A percentile compares a stretch with the other conserved stretches of the same genome.
These are phyloP conservation scores for Aelia acuminata DNA, from an alignment of 2,888 invertebrate genomes.

Conservation along the genomic window DNA sequence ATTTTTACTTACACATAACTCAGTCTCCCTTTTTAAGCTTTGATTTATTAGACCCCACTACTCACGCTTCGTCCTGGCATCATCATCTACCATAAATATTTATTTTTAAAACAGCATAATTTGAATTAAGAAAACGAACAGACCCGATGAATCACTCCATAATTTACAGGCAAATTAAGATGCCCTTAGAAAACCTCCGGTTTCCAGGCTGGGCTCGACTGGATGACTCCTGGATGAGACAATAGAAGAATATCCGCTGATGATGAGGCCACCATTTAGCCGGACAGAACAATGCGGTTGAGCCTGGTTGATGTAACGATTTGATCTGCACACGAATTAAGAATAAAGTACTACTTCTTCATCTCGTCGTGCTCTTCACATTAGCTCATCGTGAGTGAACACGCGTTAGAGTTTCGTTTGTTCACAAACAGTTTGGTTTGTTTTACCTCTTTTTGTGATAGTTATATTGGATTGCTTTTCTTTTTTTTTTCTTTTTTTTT, in stretches of 20 bases:
- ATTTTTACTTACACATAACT: too few species aligned
- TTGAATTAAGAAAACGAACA: not conserved
- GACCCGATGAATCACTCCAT: not conserved
- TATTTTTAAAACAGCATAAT: not conserved
- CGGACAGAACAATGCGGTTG: not conserved
- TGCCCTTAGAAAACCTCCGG: not conserved
- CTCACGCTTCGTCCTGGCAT: not conserved
- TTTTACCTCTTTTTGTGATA: not conserved
- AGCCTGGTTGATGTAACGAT: slow-evolving; percentile 1
- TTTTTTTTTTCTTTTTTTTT: too few species aligned
- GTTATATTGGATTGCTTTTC: too few species aligned
- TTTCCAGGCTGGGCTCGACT: not conserved
- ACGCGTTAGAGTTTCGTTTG: too few species aligned
- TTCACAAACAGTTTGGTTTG: too few species aligned
- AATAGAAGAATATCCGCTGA: not conserved
- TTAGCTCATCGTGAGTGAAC: not conserved
- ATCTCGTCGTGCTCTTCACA: not conserved
- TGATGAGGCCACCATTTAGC: slow-evolving; percentile 21
- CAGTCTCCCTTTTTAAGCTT: too few species aligned
- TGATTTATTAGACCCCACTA: not conserved
- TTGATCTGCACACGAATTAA: slow-evolving; percentile 1
- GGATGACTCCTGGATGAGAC: slow-evolving; percentile 14
- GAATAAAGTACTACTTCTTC: not conserved
- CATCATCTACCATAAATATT: not conserved
- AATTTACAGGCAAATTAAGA: not conserved